phyloP scores from a whole-genome alignment of 2,888 invertebrate species.

The Ecliptopera silaceata region DNA sequence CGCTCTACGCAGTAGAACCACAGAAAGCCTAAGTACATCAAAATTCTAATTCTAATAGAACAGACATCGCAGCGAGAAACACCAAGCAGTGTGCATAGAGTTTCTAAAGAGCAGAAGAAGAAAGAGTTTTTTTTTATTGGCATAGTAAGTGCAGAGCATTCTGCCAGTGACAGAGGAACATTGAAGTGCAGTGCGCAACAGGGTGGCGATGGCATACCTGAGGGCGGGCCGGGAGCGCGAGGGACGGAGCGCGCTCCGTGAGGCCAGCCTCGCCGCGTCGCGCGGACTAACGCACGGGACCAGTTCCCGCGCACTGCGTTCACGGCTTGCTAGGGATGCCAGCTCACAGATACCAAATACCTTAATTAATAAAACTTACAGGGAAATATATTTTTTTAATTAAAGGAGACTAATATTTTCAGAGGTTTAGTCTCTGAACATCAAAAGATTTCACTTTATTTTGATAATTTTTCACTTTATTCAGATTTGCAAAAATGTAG shows the following conservation, averaged over 20 bases:
- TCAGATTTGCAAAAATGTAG: no score
- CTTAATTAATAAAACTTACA: conserved; percentile 1
- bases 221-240: conserved; percentile 59
- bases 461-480: no score
- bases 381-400: conserved; percentile 13
- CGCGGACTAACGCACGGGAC: conserved; percentile 69
- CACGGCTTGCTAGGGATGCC: conserved; percentile 47
- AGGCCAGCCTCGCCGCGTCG: conserved; percentile 62
- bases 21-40: conserved; percentile 21
- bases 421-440: no score
- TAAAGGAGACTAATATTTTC: no score
- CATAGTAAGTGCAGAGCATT: conserved; percentile 24
- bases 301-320: conserved; percentile 46
- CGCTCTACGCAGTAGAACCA: conserved; percentile 15
- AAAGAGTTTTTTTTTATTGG: conserved; percentile 26
- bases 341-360: conserved; percentile 19
- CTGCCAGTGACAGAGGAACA: conserved; percentile 50
- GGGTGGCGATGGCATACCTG: conserved; percentile 67
- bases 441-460: no score
- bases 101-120: conserved; percentile 19
- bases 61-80: conserved; percentile 3
- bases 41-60: conserved; percentile 17
- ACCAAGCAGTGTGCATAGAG: conserved; percentile 11
- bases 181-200: conserved; percentile 77
- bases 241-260: conserved; percentile 53